These are phyloP conservation scores for Chymomyza fuscimana DNA, from an alignment of 2,888 invertebrate genomes.

Conservation along the genomic window DNA sequence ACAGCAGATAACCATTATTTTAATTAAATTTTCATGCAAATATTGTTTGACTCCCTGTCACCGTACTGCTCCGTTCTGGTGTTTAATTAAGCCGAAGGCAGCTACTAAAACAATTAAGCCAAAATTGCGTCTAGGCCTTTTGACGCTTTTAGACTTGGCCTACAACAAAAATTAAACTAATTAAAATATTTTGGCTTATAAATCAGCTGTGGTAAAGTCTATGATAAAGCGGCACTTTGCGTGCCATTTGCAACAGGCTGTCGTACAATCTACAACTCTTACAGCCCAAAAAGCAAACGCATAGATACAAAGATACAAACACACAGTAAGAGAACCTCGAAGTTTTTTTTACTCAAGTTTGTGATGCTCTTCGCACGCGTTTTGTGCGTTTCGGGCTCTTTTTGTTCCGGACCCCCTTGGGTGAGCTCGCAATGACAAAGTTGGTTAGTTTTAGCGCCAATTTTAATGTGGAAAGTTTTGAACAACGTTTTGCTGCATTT, in stretches of 20 bases:
- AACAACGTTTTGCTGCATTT: conserved; percentile 39
- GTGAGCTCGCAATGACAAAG: conserved; percentile 40
- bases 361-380: background rate
- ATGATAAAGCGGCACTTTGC: conserved; percentile 1
- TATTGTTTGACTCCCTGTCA: conserved; percentile 5
- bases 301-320: conserved; percentile 6
- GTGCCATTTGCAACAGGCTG: conserved; percentile 7
- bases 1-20: conserved; percentile 34
- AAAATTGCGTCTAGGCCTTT: conserved; percentile 22
- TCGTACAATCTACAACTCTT: background rate
- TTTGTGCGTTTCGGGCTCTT: background rate
- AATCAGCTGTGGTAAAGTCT: conserved; percentile 33
- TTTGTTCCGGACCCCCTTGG: background rate
- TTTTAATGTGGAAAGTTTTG: conserved; percentile 67
- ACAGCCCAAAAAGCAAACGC: background rate
- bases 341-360: background rate
- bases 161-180: conserved; percentile 53
- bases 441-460: conserved; percentile 70
- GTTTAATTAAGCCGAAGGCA: conserved; percentile 34
- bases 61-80: background rate
- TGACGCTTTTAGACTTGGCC: background rate
- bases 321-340: background rate
- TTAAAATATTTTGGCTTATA: conserved; percentile 59
- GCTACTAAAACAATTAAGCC: conserved; percentile 45
- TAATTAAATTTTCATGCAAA: conserved; percentile 52